Evolutionary conservation across 2,888 invertebrate genomes (phyloP), one percentile per base, ranked within the genome.

Genomic region (Marasmarcha lunaedactyla): DNA sequence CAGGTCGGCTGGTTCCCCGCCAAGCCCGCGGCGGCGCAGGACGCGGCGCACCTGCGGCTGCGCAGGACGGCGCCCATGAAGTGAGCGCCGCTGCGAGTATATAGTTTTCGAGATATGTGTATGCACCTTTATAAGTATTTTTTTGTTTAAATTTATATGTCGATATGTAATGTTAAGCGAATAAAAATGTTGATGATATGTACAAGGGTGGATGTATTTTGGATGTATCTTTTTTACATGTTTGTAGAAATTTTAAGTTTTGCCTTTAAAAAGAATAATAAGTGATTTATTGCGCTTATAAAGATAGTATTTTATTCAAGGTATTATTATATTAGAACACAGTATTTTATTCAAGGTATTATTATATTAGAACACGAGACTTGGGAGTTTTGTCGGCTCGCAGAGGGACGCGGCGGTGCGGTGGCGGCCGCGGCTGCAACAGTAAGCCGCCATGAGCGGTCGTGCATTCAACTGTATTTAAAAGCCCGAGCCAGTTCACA

Each of bases 1-100:
- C 57, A 79, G 74, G 68, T 76, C 27, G 65, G 68, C 14, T 79
- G 77, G 76, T 71, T 58, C 43, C 59, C 72, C 0, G 55, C 59
- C 3, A 48, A 67, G 11, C 51, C 50, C 40, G 38, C 46, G 1
- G 46, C 44, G 9, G 43, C 36, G 48, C 74, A 71, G 42, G 79
- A 77, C 5, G 39, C 53, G 1, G 46, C 66, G 1, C 69, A 66
- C 37, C 47, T 70, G 6, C 77, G 79, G 15, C 56, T 76, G 12
- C 46, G 79, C 6, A 58, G 79, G 15, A 67, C 76, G 1, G 64
- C 71, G 2, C 74, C 77, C 0, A 69, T 77, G 54, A 79, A 79
- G 52, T 78, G 60, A 62, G 42, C 30, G 46, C 36, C 15, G 44
- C 38, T 15, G 14, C 34, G 25, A 35, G 15, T 45, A 38, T 42